Conservation (phyloP, 2,888 invertebrate species). For the Ariolimax columbianus region DNA sequence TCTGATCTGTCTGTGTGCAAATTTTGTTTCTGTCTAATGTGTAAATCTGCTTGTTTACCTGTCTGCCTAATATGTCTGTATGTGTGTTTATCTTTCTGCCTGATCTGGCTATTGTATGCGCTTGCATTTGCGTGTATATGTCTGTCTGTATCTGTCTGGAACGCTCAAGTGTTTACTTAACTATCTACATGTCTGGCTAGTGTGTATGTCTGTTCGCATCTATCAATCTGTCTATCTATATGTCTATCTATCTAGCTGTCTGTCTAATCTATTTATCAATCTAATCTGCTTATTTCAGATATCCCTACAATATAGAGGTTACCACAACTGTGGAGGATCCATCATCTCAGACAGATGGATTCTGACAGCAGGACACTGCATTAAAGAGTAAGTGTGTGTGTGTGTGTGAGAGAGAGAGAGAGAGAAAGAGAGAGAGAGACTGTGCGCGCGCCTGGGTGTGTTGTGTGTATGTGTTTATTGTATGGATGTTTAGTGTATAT, state of each 20-base stretch:
- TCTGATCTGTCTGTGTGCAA: conserved; percentile 22
- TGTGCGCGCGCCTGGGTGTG: no score
- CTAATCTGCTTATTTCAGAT: conserved; percentile 46
- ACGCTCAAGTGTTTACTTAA: no score
- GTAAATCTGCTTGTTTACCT: conserved; percentile 8
- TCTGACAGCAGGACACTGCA: conserved; percentile 68
- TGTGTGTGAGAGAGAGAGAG: background rate
- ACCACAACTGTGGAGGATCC: conserved; percentile 63
- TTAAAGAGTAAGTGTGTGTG: conserved; percentile 58
- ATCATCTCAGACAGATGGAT: conserved; percentile 63
- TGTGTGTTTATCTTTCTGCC: no score
- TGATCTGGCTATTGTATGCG: no score
- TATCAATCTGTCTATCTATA: background rate
- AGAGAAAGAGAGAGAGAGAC: background rate
- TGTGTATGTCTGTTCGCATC: conserved; percentile 21
- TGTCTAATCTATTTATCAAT: background rate
- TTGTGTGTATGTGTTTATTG: no score
- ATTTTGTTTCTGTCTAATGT: conserved; percentile 2
- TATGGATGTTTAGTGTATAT: no score
- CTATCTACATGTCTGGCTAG: no score
- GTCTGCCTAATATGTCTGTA: no score
- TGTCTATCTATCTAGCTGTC: background rate
- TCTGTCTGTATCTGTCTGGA: no score
- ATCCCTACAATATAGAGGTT: conserved; percentile 55
- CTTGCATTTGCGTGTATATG: no score